Base-by-base conservation (phyloP, 2,797 vertebrate genomes). In the Girardinus metallicus region DNA sequence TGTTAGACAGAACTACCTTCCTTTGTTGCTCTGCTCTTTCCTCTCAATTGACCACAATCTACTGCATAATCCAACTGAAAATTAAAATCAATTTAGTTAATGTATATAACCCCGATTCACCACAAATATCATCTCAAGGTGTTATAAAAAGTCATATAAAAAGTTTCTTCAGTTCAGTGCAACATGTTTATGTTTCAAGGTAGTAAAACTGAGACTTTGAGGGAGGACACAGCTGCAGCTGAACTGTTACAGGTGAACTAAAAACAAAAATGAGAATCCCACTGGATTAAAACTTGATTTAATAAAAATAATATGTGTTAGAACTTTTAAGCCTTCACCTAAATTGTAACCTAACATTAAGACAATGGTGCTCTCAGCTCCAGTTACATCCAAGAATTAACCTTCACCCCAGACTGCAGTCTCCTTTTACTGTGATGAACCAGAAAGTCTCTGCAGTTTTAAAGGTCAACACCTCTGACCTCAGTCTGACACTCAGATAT, bases 381-480 rank as follows among this genome's bases (percentile, higher is more conserved):
- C 76, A 78, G 75, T 89, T 91, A 79, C 87, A 80, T 75, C 75
- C 36, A 53, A n/a, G 23, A 78, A 83, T 80, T 64, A 83, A 90
- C 89, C 88, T 89, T 78, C 81, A 46, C 41, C 73, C 86, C 31
- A 21, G 8, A 26, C 62, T 36, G 39, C 36, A 0, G 26, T 51
- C 71, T 72, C 73, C 62, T 76, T 80, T 82, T 80, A 29, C 62
- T 16, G 0, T 73, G 78, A 72, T 43, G n/a, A 87, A 85, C 73
- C 46, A 80, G 85, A 53, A 80, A 51, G 77, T 82, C 46, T 87
- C 74, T 60, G 12, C 29, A 23, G 2, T 81, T 75, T 73, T 75
- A 13, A 72, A 75, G 70, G 78, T 81, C 80, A 41, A 85, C 76
- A 78, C 84, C 90, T 79, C 49, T 47, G 76, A 84, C 86, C 83